phyloP scores from a whole-genome alignment of 2,113 vertebrate species.

The Eretmodus cyanostictus region DNA sequence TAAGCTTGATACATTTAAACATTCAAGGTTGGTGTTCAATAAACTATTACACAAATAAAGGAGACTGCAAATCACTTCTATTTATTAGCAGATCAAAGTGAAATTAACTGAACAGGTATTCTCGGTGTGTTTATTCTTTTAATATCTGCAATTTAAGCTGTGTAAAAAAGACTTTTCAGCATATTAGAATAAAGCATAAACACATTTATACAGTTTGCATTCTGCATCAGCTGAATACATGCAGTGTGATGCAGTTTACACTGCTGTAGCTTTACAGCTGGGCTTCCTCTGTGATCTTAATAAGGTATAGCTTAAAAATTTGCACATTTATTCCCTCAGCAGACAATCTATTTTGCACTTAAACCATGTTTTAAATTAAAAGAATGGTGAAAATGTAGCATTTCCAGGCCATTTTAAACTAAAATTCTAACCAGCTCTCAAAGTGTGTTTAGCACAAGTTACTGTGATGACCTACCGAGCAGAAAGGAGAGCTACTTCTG shows the following conservation, averaged over 20 bases:
- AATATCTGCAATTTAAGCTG: neutral
- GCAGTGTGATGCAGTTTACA: neutral
- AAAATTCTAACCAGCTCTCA: neutral
- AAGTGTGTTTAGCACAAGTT: neutral
- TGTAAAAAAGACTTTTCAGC: neutral
- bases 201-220: neutral
- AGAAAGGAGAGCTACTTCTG: neutral
- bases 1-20: neutral
- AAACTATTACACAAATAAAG: neutral
- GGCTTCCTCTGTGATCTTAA: neutral
- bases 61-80: neutral
- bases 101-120: neutral
- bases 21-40: neutral
- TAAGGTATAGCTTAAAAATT: neutral
- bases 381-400: neutral
- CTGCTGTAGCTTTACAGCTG: neutral
- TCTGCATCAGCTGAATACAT: neutral
- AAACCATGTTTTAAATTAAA: neutral
- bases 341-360: neutral
- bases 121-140: neutral
- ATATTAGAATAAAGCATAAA: neutral
- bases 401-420: neutral
- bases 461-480: neutral
- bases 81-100: neutral
- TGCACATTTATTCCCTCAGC: neutral